Percentiles rank a stretch among this genome's conserved stretches.
These are phyloP conservation scores for Anoplophora glabripennis DNA, from an alignment of 1,140 invertebrate genomes.

Conservation along the genomic window DNA sequence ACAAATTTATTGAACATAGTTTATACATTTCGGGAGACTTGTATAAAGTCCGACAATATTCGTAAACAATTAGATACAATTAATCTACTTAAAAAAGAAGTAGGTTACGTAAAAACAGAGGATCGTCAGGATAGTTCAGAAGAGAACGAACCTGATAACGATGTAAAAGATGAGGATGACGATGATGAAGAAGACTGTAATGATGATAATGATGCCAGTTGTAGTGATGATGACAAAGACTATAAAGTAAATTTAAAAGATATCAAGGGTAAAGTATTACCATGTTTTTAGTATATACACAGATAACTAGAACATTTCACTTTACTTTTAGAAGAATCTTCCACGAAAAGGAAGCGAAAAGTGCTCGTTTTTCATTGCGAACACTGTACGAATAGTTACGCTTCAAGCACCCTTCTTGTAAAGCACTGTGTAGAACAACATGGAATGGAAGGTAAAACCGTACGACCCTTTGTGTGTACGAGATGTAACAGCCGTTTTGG, in stretches of 20 bases:
- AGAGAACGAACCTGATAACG: not conserved
- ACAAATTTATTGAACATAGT: slow-evolving; percentile 27
- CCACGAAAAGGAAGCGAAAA: slow-evolving; percentile 10
- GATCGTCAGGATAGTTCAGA: slow-evolving; percentile 11
- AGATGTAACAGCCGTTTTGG: slow-evolving; percentile 34
- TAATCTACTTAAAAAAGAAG: not conserved
- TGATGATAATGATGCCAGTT: not conserved
- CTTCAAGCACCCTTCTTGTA: slow-evolving; percentile 30
- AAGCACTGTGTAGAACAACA: slow-evolving; percentile 53
- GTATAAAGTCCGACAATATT: slow-evolving; percentile 21
- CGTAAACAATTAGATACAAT: slow-evolving; percentile 4
- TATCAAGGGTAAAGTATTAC: not conserved
- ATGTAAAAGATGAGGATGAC: slow-evolving; percentile 4
- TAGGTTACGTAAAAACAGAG: slow-evolving; percentile 15
- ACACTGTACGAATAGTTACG: slow-evolving; percentile 24
- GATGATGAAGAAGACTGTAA: slow-evolving; percentile 8
- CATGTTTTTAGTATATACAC: slow-evolving; percentile 1
- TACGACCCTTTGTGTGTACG: slow-evolving; percentile 52
- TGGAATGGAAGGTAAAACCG: slow-evolving; percentile 49
- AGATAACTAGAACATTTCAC: not conserved
- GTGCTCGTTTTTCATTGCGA: slow-evolving; percentile 28
- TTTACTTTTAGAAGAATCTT: not conserved
- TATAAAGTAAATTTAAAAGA: slow-evolving; percentile 12
- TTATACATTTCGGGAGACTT: slow-evolving; percentile 26
- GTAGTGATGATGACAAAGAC: slow-evolving; percentile 4